These are phyloP conservation scores for Tachysurus fulvidraco DNA, from an alignment of 2,113 vertebrate species.

Conservation along the genomic window DNA sequence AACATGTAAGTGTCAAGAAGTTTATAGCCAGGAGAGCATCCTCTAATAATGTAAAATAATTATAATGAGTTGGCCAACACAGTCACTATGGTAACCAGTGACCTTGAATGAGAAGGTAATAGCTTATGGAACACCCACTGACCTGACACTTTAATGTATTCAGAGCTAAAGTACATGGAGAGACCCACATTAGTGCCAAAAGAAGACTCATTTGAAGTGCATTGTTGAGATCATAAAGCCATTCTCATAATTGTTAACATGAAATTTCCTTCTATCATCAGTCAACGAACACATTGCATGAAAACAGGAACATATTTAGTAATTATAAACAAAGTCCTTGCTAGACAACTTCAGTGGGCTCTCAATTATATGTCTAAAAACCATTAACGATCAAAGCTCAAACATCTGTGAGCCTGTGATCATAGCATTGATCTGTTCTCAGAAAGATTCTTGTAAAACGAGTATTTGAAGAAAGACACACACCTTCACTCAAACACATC, in stretches of 20 bases:
- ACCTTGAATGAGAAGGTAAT: constrained; percentile 47
- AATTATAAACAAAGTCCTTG: constrained; percentile 2
- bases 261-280: constrained; percentile 1
- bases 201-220: constrained; percentile 25
- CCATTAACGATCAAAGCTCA: constrained; percentile 8
- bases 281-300: background rate
- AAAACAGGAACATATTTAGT: background rate
- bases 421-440: constrained; percentile 22
- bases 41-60: constrained; percentile 48
- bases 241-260: background rate
- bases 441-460: background rate
- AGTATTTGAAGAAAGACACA: constrained; percentile 5
- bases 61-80: constrained; percentile 43
- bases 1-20: constrained; percentile 4
- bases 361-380: constrained; percentile 12
- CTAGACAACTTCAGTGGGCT: constrained; percentile 9
- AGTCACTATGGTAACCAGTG: constrained; percentile 53
- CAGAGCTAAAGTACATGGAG: constrained; percentile 38
- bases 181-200: constrained; percentile 17
- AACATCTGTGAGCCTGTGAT: constrained; percentile 7
- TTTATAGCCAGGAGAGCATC: constrained; percentile 9
- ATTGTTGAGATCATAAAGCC: constrained; percentile 26
- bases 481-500: background rate
- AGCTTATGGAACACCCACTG: constrained; percentile 27
- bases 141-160: constrained; percentile 47